Base-by-base conservation (phyloP, 2,888 invertebrate genomes). In the Lysandra bellargus region DNA sequence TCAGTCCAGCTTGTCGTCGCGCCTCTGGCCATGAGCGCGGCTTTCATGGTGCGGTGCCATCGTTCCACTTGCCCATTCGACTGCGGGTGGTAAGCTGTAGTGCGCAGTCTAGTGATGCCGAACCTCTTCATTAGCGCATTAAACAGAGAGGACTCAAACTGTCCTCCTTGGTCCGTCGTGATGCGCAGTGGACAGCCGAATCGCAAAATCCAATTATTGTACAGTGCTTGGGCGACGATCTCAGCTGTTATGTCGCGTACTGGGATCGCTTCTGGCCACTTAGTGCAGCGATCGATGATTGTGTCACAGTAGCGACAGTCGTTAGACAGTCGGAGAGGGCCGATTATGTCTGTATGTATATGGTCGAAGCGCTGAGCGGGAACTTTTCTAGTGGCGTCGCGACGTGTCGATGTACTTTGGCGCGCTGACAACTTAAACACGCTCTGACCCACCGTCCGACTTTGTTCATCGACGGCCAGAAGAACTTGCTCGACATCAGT, bases 101-200 rank as follows among this genome's bases (percentile, higher is more conserved):
- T 60, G 17, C 60, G 60, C n/a, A 60, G 17, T 23, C 61, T 61
- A 2, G 61, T 23, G n/a, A 23, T 61, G 61, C 60, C 60, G 61
- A 61, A 61, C n/a, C 9, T 61, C 23, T 61, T 30, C 61, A 61
- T 61, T 0, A 61, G 23, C 30, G 23, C 23, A 7, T 61, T 61
- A 2, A 61, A 30, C 61, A 61, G 61, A 61, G 9, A 7, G 60
- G 60, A 61, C 61, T 23, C 61, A 23, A 61, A 30, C 7, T 61
- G 61, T 6, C 61, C 30, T 61, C 23, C 9, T 9, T 61, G 61
- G 61, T 61, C 61, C 23, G 61, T 61, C 9, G 23, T 61, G 14
- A 60, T 60, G 60, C 60, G 60, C 60, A 60, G 60, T n/a, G 60
- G 60, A n/a, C 60, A 60, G n/a, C 6, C 60, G n/a, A 60, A 60